A percentile compares a stretch with the other conserved stretches of the same genome.
These are phyloP conservation scores for Corticium candelabrum DNA, from an alignment of 37 sponge, comb jelly and placozoan species.

Conservation along the genomic window DNA sequence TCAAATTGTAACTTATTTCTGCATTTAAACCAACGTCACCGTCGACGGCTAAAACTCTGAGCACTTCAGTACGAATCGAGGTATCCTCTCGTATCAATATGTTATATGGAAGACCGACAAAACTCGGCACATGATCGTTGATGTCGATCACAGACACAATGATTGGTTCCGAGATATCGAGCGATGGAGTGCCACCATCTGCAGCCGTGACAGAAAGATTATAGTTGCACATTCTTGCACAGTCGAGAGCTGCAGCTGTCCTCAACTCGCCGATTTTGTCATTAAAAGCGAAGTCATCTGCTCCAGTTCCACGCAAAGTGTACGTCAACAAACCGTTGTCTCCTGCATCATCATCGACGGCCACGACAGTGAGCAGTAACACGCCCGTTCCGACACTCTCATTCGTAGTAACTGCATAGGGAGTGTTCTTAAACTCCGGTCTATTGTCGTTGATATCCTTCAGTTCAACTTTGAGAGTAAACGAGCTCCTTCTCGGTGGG, in stretches of 20 bases:
- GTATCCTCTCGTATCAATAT: too few species aligned
- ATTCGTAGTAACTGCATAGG: neutral
- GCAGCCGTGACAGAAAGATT: neutral
- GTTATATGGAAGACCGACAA: neutral
- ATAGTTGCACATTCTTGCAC: neutral
- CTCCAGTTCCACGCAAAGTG: too few species aligned
- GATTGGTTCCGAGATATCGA: neutral
- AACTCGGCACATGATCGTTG: neutral
- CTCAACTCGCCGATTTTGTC: too few species aligned
- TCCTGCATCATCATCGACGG: neutral
- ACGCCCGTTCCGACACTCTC: too few species aligned
- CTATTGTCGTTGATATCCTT: neutral
- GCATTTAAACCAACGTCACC: too few species aligned
- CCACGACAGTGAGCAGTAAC: too few species aligned
- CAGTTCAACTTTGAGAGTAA: neutral
- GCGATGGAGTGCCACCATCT: neutral
- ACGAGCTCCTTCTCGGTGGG: neutral
- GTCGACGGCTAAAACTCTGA: too few species aligned
- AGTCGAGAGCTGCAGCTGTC: too few species aligned
- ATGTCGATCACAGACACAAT: neutral
- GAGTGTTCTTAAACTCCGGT: neutral
- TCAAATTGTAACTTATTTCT: too few species aligned
- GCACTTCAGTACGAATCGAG: too few species aligned
- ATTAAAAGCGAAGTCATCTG: too few species aligned
- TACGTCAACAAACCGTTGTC: neutral